Percentiles rank a stretch among this genome's conserved stretches.
These are phyloP conservation scores for Mobula hypostoma DNA, from an alignment of 2,113 vertebrate genomes.

Conservation along the genomic window DNA sequence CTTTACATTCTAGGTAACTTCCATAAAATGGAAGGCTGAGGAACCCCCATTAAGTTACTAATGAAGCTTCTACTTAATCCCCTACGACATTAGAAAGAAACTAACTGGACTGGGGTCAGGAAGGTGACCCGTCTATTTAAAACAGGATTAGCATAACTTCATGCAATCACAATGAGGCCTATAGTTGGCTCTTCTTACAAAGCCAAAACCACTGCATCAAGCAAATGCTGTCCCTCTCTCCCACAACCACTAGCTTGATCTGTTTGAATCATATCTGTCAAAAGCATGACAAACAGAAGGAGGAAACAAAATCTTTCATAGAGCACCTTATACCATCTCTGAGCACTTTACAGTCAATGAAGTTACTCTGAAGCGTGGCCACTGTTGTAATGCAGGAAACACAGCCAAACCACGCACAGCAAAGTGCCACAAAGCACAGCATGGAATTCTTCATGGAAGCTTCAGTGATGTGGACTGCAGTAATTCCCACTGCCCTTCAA, in stretches of 20 bases:
- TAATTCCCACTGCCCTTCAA: too few species aligned
- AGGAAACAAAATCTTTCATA: neutral
- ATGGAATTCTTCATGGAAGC: too few species aligned
- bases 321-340: neutral
- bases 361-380: neutral
- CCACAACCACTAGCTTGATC: too few species aligned
- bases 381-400: neutral
- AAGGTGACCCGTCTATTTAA: neutral
- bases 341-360: neutral
- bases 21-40: neutral
- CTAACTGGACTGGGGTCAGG: neutral
- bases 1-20: neutral
- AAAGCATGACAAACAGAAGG: too few species aligned
- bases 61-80: conserved; percentile 8
- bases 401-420: neutral
- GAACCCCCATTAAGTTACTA: neutral
- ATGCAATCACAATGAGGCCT: neutral
- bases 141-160: neutral
- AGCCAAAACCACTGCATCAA: neutral
- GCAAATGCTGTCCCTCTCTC: too few species aligned
- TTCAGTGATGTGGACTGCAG: neutral
- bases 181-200: neutral
- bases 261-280: too few species aligned
- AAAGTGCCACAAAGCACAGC: neutral
- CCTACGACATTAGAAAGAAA: neutral